Base-by-base conservation (phyloP, 2,113 vertebrate species). In the Trichechus manatus region DNA sequence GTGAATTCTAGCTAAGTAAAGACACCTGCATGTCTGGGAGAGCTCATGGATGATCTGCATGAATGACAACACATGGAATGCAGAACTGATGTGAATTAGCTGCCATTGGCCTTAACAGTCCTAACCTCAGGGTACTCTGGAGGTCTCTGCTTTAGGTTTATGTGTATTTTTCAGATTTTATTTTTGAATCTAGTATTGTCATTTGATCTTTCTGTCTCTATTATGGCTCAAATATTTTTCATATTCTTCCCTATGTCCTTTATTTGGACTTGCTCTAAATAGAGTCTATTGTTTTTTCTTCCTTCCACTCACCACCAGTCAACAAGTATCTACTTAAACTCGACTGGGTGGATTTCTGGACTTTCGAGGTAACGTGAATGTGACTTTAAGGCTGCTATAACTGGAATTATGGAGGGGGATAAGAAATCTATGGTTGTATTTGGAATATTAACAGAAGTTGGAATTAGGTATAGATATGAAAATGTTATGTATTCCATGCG, bases 1-100 rank as follows among this genome's bases (percentile, higher is more conserved):
- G 87, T 90, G 25, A 87, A 88, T 90, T 96, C 85, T 85, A 93
- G 63, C 36, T 97, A 96, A 96, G 50, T 94, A 47, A 96, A 93
- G 94, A 96, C 87, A 96, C 87, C 85, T 93, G 92, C n/a, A 1
- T 72, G 63, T 94, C 70, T 94, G 84, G 89, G 84, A 70, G 78
- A 64, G 44, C 56, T 44, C 39, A 4, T n/a, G 59, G 70, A 74
- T 44, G 77, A 68, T 85, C 33, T 23, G 50, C 86, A 68, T 79
- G 95, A 78, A 6, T 47, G 92, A 74, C 77, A 33, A 17, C 72
- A 74, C 25, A 1, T 33, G 90, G 90, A 88, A 92, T 14, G 92
- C 95, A 92, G 96, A 87, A 82, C 92, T 70, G 87, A 94, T 92
- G 77, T 11, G 70, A 79, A 66, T 50, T 95, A 81, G 87, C 64